phyloP scores from a whole-genome alignment of 2,113 vertebrate species.

The Prinia subflava region DNA sequence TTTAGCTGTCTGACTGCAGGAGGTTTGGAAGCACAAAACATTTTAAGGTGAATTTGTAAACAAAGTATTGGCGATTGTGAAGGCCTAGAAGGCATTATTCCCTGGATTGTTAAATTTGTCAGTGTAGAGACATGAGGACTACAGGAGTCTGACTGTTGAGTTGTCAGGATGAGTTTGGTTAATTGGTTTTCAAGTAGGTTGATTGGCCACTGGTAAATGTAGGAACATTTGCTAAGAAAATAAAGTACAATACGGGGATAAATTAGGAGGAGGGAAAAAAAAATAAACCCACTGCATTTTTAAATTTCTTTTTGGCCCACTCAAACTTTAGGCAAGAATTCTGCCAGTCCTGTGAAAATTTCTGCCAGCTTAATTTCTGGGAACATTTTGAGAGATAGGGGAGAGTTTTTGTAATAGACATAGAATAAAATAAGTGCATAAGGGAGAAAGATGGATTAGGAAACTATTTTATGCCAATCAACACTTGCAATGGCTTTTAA shows the following conservation, averaged over 20 bases:
- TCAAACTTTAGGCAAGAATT: background rate
- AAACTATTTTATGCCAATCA: background rate
- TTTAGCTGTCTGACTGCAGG: background rate
- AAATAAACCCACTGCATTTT: background rate
- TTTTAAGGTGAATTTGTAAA: background rate
- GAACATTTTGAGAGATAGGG: background rate
- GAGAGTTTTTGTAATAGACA: background rate
- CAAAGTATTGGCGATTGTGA: background rate
- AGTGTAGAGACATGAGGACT: background rate
- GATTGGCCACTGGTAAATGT: background rate
- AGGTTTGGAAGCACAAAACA: background rate
- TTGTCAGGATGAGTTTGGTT: background rate
- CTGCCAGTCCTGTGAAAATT: background rate
- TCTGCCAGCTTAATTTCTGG: background rate
- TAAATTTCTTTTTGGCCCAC: background rate
- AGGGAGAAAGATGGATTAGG: background rate
- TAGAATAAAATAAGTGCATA: background rate
- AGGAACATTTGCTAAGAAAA: background rate
- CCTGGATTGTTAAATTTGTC: background rate
- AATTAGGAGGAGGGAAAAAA: background rate
- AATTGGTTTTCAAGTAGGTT: background rate
- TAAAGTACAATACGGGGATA: background rate
- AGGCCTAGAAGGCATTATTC: background rate
- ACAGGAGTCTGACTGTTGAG: background rate
- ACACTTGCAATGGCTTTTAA: background rate